Base-by-base conservation (phyloP, 2,797 vertebrate species). In the Melanotaenia boesemani region DNA sequence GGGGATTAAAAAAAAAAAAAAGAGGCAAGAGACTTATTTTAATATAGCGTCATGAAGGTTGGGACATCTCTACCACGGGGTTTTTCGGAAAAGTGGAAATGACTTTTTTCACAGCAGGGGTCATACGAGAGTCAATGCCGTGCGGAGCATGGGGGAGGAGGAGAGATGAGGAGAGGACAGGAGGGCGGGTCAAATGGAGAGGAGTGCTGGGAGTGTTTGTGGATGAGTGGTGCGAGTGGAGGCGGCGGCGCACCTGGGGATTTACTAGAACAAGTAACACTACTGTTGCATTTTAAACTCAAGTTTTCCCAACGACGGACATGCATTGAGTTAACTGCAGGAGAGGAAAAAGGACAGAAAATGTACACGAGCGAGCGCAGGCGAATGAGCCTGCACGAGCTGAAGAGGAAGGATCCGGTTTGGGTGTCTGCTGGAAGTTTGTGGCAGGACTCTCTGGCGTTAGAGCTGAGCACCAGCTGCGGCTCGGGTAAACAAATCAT, bases 361-460 rank as follows among this genome's bases (percentile, higher is more conserved):
- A 95, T 96, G 95, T 94, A 93, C 77, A 95, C 92, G 28, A 91
- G 90, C 0, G 94, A 95, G 73, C 94, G 95, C 86, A 89, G 95
- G 89, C 91, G 94, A 0, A 94, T 94, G 94, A 95, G 94, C 73
- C 90, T 94, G 88, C 93, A 85, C 39, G 93, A 94, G 0, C 50
- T 67, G 34, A 90, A 61, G 69, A 88, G 93, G 82, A 93, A 63
- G 58, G 94, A 94, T 18, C 86, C 92, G 0, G 76, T 91, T 0
- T 46, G 92, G 78, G 89, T 93, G 64, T 92, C 94, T 0, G 95
- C 96, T 1, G 96, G 96, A 44, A 96, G 96, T 88, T 89, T 96
- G 70, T 97, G 96, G 96, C 95, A 97, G 91, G 95, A 97, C 85
- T 26, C 95, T 0, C 28, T 93, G 85, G 93, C 92, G 0, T 88